Conservation (phyloP, 2,113 vertebrate genomes). For the Rattus norvegicus region DNA sequence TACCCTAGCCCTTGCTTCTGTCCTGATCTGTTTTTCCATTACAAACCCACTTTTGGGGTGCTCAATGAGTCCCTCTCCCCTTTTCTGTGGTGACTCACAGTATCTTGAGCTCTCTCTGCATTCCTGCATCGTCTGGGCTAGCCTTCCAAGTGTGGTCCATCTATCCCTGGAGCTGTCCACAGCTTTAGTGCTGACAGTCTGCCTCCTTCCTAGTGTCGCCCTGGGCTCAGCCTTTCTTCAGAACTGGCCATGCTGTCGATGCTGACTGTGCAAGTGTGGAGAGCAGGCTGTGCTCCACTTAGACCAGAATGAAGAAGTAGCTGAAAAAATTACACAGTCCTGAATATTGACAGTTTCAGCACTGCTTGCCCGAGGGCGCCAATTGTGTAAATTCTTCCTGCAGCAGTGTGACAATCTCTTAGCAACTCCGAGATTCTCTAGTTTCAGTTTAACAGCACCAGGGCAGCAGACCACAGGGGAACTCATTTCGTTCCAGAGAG, state of each 20-base stretch:
- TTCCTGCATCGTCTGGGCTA: background rate
- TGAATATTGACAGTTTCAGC: constrained; percentile 79
- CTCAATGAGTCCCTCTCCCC: background rate
- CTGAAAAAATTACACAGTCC: constrained; percentile 71
- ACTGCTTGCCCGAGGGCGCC: constrained; percentile 71
- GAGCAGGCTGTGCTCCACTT: constrained; percentile 31
- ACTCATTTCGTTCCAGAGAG: constrained; percentile 65
- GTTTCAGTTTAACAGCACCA: constrained; percentile 69
- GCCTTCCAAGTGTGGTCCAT: background rate
- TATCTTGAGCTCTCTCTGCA: background rate
- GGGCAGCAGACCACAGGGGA: constrained; percentile 77
- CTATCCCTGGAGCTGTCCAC: background rate
- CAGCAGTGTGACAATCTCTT: constrained; percentile 76
- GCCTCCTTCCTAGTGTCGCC: background rate
- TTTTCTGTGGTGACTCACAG: background rate
- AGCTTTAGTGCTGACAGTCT: background rate
- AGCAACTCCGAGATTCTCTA: constrained; percentile 71
- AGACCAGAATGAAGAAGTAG: constrained; percentile 76
- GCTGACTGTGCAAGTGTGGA: background rate
- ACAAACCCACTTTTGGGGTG: background rate
- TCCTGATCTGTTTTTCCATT: background rate
- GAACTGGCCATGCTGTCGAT: background rate
- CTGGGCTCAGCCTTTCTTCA: background rate
- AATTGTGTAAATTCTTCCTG: constrained; percentile 74
- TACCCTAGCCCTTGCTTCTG: background rate